Conservation (phyloP, 2,888 invertebrate genomes). For the Pyralis farinalis region DNA sequence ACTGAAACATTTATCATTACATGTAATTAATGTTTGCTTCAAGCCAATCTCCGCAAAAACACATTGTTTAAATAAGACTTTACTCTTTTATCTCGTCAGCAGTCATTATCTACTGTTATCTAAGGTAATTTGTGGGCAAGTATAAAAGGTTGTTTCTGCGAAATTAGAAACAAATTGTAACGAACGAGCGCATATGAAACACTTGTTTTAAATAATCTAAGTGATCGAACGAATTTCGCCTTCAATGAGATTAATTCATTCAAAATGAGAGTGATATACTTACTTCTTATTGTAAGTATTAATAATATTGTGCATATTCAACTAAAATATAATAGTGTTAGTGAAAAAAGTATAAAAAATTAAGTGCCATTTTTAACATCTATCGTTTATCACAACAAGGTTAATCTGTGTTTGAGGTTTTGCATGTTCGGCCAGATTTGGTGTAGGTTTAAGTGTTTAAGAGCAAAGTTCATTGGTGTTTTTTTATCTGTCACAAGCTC, state of each 20-base stretch:
- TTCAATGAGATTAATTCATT: slow-evolving; percentile 39
- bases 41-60: slow-evolving; percentile 74
- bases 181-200: slow-evolving; percentile 71
- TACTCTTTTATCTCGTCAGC: slow-evolving; percentile 53
- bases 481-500: no score
- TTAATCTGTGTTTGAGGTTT: no score
- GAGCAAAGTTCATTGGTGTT: no score
- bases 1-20: slow-evolving; percentile 30
- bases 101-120: slow-evolving; percentile 73
- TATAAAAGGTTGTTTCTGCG: slow-evolving; percentile 59
- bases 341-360: no score
- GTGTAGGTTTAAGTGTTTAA: no score
- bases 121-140: slow-evolving; percentile 55
- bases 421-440: no score
- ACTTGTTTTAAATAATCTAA: slow-evolving; percentile 37
- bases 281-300: slow-evolving; percentile 63
- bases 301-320: slow-evolving; percentile 8
- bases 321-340: no score
- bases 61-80: slow-evolving; percentile 63
- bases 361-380: no score
- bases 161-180: slow-evolving; percentile 47
- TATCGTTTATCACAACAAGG: no score
- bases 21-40: slow-evolving; percentile 43
- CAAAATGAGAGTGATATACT: slow-evolving; percentile 63
- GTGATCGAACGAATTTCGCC: slow-evolving; percentile 68